phyloP scores from a whole-genome alignment of 2,888 invertebrate genomes.

The Drosophila prolongata region DNA sequence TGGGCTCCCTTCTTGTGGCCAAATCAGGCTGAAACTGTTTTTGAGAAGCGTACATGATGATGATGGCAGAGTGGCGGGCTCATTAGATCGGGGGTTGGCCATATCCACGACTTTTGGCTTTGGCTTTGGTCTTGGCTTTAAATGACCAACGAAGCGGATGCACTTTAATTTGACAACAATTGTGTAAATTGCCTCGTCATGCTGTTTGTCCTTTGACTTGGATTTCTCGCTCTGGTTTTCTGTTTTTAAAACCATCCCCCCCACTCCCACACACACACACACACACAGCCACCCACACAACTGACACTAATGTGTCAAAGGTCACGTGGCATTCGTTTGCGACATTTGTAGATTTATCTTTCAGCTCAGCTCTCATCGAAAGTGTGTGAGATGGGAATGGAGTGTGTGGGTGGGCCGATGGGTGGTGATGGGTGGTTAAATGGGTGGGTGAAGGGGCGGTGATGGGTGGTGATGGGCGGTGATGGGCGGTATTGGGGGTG shows the following conservation, averaged over 20 bases:
- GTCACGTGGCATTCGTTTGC: conserved; percentile 82
- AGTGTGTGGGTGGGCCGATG: conserved; percentile 11
- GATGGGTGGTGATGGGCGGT: neutral
- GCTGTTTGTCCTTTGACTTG: conserved; percentile 69
- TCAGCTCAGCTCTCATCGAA: conserved; percentile 44
- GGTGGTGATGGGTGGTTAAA: conserved; percentile 13
- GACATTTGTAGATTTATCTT: conserved; percentile 72
- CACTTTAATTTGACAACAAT: conserved; percentile 83
- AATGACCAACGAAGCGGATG: conserved; percentile 83
- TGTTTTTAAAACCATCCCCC: conserved; percentile 36
- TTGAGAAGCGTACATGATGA: conserved; percentile 81
- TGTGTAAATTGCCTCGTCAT: conserved; percentile 78
- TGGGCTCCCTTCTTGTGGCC: conserved; percentile 26
- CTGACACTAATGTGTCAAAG: conserved; percentile 83
- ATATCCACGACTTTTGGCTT: conserved; percentile 51
- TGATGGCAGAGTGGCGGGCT: conserved; percentile 47
- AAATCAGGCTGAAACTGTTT: conserved; percentile 70
- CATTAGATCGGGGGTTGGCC: conserved; percentile 47
- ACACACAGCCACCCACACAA: conserved; percentile 45
- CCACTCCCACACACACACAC: neutral
- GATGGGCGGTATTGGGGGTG: conserved; percentile 15
- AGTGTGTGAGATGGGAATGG: conserved; percentile 27
- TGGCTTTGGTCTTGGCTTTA: conserved; percentile 63
- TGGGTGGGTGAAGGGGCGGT: neutral
- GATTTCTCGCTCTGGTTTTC: conserved; percentile 39